Evolutionary conservation across 1,140 invertebrate species (phyloP).

Genomic region (Caenorhabditis tropicalis): DNA sequence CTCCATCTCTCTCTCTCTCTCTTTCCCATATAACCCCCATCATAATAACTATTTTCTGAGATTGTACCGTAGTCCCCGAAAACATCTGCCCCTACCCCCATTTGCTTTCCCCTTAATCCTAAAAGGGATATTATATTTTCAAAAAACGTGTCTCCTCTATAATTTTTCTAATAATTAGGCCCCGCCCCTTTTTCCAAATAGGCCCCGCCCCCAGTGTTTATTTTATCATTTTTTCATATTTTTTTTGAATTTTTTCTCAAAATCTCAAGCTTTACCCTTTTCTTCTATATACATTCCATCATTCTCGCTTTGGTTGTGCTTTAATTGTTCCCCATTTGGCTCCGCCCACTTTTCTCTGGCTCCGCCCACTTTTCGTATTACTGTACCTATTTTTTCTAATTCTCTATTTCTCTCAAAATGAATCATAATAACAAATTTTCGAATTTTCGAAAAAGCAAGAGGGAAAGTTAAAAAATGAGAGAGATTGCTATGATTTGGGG

Average conservation of each 20-base stretch:
- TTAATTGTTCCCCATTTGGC: neutral
- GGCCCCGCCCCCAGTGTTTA: neutral
- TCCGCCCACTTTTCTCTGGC: neutral
- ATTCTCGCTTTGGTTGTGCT: constrained; percentile 33
- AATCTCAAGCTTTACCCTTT: constrained; percentile 9
- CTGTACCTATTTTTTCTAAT: neutral
- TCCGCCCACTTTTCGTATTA: neutral
- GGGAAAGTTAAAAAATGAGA: no score
- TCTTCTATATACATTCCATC: no score
- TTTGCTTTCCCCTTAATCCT: neutral
- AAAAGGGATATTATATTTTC: neutral
- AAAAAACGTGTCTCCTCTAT: neutral
- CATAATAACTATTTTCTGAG: neutral
- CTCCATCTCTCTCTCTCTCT: neutral
- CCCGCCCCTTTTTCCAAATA: neutral
- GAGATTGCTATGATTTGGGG: no score
- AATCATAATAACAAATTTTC: no score
- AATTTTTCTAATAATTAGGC: no score
- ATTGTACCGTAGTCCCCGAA: neutral
- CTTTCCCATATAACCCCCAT: neutral
- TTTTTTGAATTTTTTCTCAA: neutral
- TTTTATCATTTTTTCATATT: neutral
- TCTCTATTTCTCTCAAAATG: neutral
- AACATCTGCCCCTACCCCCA: neutral
- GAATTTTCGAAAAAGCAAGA: no score